Percentiles rank a stretch among this genome's conserved stretches.
Evolutionary conservation across 1,140 invertebrate genomes (phyloP).

Genomic region (Phymastichus coffea): DNA sequence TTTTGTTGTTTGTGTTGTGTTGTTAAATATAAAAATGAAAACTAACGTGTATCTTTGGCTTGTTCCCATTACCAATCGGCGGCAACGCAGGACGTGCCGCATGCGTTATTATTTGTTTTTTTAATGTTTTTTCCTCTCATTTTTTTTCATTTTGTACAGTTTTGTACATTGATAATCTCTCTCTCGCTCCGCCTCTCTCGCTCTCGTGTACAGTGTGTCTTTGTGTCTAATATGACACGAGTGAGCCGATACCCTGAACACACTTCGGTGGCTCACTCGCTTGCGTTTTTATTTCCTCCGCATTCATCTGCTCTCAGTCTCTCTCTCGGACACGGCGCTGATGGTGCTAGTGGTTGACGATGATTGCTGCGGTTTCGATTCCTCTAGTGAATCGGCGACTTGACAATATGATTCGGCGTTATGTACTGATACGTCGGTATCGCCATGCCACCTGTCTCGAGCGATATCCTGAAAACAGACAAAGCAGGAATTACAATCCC

Average conservation of each 20-base stretch:
- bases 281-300: too few species aligned
- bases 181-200: too few species aligned
- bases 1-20: conserved; percentile 40
- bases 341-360: too few species aligned
- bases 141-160: conserved; percentile 44
- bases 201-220: conserved; percentile 31
- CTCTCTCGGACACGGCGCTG: too few species aligned
- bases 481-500: too few species aligned
- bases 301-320: too few species aligned
- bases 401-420: conserved; percentile 87
- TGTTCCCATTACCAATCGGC: conserved; percentile 59
- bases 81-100: conserved; percentile 37
- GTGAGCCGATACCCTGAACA: too few species aligned
- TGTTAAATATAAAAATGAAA: conserved; percentile 59
- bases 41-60: conserved; percentile 60
- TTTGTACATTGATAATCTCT: conserved; percentile 56
- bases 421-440: conserved; percentile 89
- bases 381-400: conserved; percentile 85
- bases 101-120: conserved; percentile 37
- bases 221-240: too few species aligned
- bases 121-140: conserved; percentile 23
- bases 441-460: conserved; percentile 86
- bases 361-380: too few species aligned
- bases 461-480: conserved; percentile 80
- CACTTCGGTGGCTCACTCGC: too few species aligned